These are phyloP conservation scores for Beroe forskalii DNA, from an alignment of 37 sponge, comb jelly and placozoan genomes.

Conservation along the genomic window DNA sequence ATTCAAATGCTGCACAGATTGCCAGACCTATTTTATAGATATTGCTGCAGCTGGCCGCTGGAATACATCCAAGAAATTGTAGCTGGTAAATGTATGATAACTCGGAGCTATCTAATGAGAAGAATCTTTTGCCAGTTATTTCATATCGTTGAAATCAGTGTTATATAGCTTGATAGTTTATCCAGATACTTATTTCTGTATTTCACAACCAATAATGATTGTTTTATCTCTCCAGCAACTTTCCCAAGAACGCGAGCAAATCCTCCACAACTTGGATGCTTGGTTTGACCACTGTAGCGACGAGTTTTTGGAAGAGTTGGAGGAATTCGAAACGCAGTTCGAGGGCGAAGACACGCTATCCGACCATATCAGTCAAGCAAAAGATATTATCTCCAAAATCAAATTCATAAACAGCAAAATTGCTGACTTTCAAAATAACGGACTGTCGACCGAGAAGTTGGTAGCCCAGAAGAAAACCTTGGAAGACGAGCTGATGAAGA, in stretches of 20 bases:
- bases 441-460: constrained; percentile 40
- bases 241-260: constrained; percentile 23
- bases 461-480: constrained; percentile 52
- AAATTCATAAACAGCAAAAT: constrained; percentile 51
- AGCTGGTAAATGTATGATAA: too few species aligned
- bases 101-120: background rate
- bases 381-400: constrained; percentile 33
- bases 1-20: background rate
- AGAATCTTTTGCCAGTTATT: too few species aligned
- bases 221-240: constrained; percentile 1
- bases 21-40: too few species aligned
- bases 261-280: background rate
- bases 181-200: too few species aligned
- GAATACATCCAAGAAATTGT: too few species aligned
- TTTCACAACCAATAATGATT: background rate
- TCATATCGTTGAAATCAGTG: too few species aligned
- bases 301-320: constrained; percentile 48
- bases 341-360: constrained; percentile 38
- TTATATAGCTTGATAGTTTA: too few species aligned
- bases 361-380: constrained; percentile 35
- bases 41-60: too few species aligned
- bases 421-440: constrained; percentile 50
- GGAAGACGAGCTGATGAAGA: constrained; percentile 53
- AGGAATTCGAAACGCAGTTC: constrained; percentile 25
- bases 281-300: constrained; percentile 45